Evolutionary conservation across 2,797 vertebrate genomes (phyloP), one percentile per base, ranked within the genome.

Genomic region (Hydrophis major): DNA sequence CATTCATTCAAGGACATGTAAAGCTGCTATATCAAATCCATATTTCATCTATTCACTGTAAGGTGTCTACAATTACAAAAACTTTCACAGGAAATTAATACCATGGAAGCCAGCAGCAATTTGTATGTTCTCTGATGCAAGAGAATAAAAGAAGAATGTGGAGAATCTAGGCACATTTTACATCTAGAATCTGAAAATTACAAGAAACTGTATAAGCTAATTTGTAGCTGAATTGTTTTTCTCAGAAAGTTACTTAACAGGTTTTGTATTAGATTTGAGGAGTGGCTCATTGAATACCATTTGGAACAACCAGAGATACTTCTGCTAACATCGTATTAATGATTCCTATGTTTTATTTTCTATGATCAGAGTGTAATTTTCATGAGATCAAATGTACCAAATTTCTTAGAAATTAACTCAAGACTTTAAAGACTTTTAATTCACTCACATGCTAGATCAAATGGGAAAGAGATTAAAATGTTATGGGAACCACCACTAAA

Each of bases 81-180:
- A 96, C 94, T 66, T 92, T 94, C 95, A 95, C 95, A 91, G 87
- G 96, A 96, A 95, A 94, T 61, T 86, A 94, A 94, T 94, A 96
- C 94, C 95, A 94, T 93, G 95, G 92, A 94, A 93, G 92, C 83
- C 95, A 91, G 27, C 91, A 96, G 94, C 94, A 89, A 95, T 94
- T 96, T 92, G 92, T 95, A 95, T 96, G 90, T 95, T 95, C 92
- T 91, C 93, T 94, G 92, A 89, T 92, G 93, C 93, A 95, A 78
- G 95, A 96, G 94, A 95, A 93, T 96, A 95, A 95, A 95, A 74
- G 32, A 88, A 88, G 20, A 90, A 95, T 96, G 94, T 93, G 93
- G 55, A 59, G 91, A 93, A 89, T 94, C 94, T 94, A 93, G 94
- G 95, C 94, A 95, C 96, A 95, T 91, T 93, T 95, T 88, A 95